Evolutionary conservation across 2,888 invertebrate genomes (phyloP), one percentile per base, ranked within the genome.

Genomic region (Caenorhabditis auriculariae): DNA sequence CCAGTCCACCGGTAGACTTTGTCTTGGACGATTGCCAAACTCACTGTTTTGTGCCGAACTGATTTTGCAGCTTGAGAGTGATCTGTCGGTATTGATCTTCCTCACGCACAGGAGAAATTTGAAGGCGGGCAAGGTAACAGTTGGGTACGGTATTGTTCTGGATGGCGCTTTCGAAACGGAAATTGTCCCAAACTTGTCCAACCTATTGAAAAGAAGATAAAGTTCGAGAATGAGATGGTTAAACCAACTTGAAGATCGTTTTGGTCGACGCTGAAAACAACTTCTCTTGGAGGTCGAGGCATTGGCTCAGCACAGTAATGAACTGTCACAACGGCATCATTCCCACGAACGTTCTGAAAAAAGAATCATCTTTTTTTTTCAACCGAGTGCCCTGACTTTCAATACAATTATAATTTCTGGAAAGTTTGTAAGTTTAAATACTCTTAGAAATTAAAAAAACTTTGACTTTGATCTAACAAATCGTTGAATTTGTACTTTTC

Each of bases 281-380:
- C 65, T 27, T 80, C 80, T 44, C 80, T 62, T 6, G 80, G 80
- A 27, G 79, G 80, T 2, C 69, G 68, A 15, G 80, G 80, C 54
- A 67, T 66, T 6, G 80, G 80, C 41, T 80, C 79, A 4, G 78
- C 77, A 50, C 80, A 80, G 53, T 77, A 80, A 50, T 77, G 74
- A 17, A 80, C 79, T 35, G 69, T 67, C 27, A 80, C 73, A 28
- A 77, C 59, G 37, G 78, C 80, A 35, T 66, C 74, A 59, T 72
- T 69, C 29, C 63, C 66, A 39, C 61, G 61, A 9, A 57, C 49
- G 38, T 49, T 42, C 66, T 66, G 43, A 28, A 65, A 29, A 15
- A 19, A 9, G 19, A n/a, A 9, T n/a, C 9, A n/a, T 41, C 12
- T 41, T 15, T 9, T 35, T 35, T 35, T 9, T 35, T 15, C 35